phyloP scores from a whole-genome alignment of 2,113 vertebrate genomes.

The Hemicordylus capensis region DNA sequence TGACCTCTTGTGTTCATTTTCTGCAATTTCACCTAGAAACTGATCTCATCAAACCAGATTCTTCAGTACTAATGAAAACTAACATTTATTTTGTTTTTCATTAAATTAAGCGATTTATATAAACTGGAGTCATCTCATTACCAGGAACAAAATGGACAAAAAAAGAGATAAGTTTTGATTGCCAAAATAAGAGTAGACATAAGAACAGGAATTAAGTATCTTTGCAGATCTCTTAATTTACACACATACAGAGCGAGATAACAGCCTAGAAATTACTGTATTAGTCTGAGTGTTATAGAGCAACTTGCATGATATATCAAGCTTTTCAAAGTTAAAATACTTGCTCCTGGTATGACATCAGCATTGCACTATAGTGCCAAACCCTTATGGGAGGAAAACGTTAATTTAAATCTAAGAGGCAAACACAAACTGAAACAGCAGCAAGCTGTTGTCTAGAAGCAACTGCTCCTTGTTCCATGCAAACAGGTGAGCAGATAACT shows the following conservation, averaged over 20 bases:
- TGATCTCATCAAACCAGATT: neutral
- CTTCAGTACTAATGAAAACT: neutral
- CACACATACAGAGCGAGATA: too few species aligned
- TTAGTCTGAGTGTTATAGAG: neutral
- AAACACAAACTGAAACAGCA: neutral
- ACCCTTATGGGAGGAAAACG: too few species aligned
- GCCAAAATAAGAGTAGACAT: neutral
- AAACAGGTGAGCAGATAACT: neutral
- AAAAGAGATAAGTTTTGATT: neutral
- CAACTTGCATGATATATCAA: neutral
- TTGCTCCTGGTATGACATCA: neutral
- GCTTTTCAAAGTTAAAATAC: neutral
- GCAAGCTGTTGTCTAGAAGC: neutral
- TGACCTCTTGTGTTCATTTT: conserved; percentile 58
- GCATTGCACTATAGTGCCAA: neutral
- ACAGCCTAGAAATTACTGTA: neutral
- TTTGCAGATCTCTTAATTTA: too few species aligned
- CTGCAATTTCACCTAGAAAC: conserved; percentile 28
- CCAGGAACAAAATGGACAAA: neutral
- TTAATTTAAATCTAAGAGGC: neutral
- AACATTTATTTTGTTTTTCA: neutral
- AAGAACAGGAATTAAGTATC: neutral
- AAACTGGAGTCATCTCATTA: neutral
- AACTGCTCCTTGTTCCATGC: neutral
- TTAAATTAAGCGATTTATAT: neutral